Evolutionary conservation across 2,113 vertebrate species (phyloP).

Genomic region (Larimichthys polyactis): DNA sequence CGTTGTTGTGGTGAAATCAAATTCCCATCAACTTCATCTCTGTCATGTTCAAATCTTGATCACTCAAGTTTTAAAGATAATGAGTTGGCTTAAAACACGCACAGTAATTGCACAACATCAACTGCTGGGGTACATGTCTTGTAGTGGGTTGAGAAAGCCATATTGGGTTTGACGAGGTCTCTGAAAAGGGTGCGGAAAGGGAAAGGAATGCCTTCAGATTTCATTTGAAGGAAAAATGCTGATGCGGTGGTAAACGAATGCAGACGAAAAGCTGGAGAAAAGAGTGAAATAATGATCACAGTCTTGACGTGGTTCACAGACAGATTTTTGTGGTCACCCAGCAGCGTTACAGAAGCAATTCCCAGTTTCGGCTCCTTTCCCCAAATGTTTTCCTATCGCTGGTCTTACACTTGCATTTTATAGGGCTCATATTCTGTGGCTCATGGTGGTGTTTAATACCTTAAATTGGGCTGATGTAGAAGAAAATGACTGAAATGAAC

Average conservation of each 20-base stretch:
- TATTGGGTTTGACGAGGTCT: constrained; percentile 84
- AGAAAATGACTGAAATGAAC: constrained; percentile 38
- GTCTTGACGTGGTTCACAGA: constrained; percentile 78
- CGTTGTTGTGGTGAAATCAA: background rate
- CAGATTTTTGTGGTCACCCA: constrained; percentile 82
- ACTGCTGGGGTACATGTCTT: constrained; percentile 83
- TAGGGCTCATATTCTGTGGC: constrained; percentile 54
- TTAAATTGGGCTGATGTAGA: constrained; percentile 52
- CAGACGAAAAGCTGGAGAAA: constrained; percentile 75
- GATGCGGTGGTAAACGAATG: constrained; percentile 78
- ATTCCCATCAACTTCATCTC: background rate
- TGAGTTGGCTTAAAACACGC: constrained; percentile 85
- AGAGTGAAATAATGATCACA: constrained; percentile 76
- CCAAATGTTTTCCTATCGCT: constrained; percentile 76
- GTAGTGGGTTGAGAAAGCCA: constrained; percentile 64
- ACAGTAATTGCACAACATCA: constrained; percentile 79
- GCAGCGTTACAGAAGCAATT: constrained; percentile 75
- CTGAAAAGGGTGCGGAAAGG: constrained; percentile 85
- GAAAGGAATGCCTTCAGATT: constrained; percentile 90
- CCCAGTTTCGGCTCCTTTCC: constrained; percentile 68
- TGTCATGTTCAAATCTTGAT: background rate
- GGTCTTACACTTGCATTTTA: constrained; percentile 69
- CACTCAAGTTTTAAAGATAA: constrained; percentile 62
- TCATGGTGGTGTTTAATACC: constrained; percentile 32
- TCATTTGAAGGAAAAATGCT: constrained; percentile 80